These are phyloP conservation scores for Phalacrocorax pelagicus DNA, from an alignment of 2,113 vertebrate genomes.

Conservation along the genomic window DNA sequence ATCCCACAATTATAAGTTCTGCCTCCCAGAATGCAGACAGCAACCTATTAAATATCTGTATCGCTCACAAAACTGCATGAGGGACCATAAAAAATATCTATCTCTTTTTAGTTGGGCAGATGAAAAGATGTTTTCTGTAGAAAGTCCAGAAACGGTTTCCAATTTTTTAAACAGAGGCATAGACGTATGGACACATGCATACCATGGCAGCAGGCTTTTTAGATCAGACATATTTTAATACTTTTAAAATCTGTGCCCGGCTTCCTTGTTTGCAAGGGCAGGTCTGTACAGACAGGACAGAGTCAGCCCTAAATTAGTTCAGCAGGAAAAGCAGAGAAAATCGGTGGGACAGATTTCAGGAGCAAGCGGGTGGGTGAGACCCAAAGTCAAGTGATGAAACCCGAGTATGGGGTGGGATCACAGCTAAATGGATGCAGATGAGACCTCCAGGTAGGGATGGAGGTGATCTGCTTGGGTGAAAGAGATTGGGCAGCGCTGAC, in stretches of 20 bases:
- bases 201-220: background rate
- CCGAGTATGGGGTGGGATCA: rapidly evolving
- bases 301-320: background rate
- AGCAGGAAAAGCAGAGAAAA: background rate
- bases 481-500: background rate
- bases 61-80: background rate
- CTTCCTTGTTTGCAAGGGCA: background rate
- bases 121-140: background rate
- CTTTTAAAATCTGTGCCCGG: background rate
- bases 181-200: background rate
- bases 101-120: background rate
- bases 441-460: background rate
- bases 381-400: background rate
- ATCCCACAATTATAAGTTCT: background rate
- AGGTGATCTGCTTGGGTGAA: background rate
- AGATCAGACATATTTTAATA: background rate
- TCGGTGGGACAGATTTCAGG: background rate
- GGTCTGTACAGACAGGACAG: background rate
- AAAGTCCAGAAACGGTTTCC: background rate
- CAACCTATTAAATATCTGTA: background rate
- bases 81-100: background rate
- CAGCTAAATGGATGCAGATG: background rate
- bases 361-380: background rate
- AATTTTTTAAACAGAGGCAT: background rate
- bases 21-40: background rate